These are phyloP conservation scores for Perognathus longimembris DNA, from an alignment of 2,113 vertebrate species.

Conservation along the genomic window DNA sequence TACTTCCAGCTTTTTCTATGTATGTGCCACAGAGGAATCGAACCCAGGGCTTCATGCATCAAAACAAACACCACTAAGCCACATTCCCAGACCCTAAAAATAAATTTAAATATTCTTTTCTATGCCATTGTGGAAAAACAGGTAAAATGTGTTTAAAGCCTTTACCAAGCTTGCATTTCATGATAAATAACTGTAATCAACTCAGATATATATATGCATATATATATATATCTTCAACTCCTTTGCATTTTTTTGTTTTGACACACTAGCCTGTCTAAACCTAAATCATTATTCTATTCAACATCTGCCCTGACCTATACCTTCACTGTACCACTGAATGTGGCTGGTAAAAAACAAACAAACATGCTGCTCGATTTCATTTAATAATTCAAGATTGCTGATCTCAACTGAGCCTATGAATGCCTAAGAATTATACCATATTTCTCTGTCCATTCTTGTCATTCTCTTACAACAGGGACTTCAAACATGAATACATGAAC, in stretches of 20 bases:
- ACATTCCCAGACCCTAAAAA: constrained; percentile 48
- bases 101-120: constrained; percentile 38
- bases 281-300: neutral
- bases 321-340: neutral
- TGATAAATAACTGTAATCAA: neutral
- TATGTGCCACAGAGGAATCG: too few relatives aligned
- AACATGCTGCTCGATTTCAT: constrained; percentile 7
- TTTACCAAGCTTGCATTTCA: neutral
- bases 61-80: too few relatives aligned
- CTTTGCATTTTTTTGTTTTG: constrained; percentile 29
- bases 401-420: neutral
- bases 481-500: neutral
- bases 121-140: neutral
- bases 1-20: too few relatives aligned
- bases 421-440: neutral
- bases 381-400: constrained; percentile 33
- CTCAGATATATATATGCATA: too few relatives aligned
- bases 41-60: too few relatives aligned
- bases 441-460: constrained; percentile 18
- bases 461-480: neutral
- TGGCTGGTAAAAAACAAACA: neutral
- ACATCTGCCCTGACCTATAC: neutral
- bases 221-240: neutral
- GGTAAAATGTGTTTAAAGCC: constrained; percentile 31
- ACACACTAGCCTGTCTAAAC: neutral